These are phyloP conservation scores for Rhopalosiphum nymphaeae DNA, from an alignment of 2,888 invertebrate species.

Conservation along the genomic window DNA sequence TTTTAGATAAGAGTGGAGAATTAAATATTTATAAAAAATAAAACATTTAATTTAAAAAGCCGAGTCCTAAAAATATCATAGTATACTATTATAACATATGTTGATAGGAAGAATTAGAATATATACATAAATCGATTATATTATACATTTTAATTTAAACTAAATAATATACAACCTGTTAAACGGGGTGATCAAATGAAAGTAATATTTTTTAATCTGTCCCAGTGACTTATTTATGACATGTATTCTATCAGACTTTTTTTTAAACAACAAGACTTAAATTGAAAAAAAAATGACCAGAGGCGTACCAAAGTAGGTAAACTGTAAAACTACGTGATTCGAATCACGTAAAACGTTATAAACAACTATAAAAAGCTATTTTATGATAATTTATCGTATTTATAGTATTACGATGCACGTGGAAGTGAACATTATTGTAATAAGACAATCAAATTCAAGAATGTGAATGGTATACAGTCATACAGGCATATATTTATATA, in stretches of 20 bases:
- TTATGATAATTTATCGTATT: neutral
- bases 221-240: neutral
- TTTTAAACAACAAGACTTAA: neutral
- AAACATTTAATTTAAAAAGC: neutral
- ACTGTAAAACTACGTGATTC: neutral
- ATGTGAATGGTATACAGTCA: neutral
- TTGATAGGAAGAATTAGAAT: neutral
- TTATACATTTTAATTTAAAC: neutral
- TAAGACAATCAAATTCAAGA: slow-evolving; percentile 17
- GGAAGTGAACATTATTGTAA: neutral
- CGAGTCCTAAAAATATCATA: neutral
- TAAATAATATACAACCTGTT: neutral
- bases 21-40: neutral
- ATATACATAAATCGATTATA: neutral
- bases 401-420: neutral
- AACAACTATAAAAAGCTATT: neutral
- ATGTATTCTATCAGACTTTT: neutral
- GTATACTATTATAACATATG: neutral
- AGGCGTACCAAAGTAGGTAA: neutral
- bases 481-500: neutral
- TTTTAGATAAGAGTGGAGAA: neutral
- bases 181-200: slow-evolving; percentile 8
- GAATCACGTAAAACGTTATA: slow-evolving; percentile 11
- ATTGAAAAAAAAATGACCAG: slow-evolving; percentile 17
- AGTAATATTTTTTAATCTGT: slow-evolving; percentile 10